phyloP scores from a whole-genome alignment of 2,888 invertebrate genomes.

The Drosophila vallismaia region DNA sequence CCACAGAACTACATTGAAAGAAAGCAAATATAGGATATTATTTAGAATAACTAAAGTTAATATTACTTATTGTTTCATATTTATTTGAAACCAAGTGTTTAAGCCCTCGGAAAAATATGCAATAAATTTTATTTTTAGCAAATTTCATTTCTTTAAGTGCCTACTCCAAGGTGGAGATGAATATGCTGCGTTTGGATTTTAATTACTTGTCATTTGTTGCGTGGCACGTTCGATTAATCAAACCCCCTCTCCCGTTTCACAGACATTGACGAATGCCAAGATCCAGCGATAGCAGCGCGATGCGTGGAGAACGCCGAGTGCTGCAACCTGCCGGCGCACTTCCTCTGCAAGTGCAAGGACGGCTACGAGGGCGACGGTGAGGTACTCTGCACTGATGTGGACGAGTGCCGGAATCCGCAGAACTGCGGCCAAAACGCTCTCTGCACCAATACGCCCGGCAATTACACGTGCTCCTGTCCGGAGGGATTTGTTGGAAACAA shows the following conservation, averaged over 20 bases:
- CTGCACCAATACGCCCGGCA: constrained; percentile 93
- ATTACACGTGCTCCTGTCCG: constrained; percentile 93
- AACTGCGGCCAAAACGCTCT: constrained; percentile 92
- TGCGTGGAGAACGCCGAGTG: constrained; percentile 97
- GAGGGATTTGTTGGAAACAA: constrained; percentile 91
- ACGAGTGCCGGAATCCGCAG: constrained; percentile 93
- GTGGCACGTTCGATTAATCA: constrained; percentile 62
- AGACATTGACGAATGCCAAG: constrained; percentile 98
- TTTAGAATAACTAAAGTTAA: too few relatives aligned
- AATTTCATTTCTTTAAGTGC: constrained; percentile 8
- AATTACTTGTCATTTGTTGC: constrained; percentile 57
- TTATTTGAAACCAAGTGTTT: too few relatives aligned
- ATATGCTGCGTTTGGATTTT: constrained; percentile 32
- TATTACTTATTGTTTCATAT: too few relatives aligned
- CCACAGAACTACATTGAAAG: constrained; percentile 20
- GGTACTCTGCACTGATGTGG: constrained; percentile 93
- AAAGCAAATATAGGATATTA: neutral
- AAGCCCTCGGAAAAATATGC: too few relatives aligned
- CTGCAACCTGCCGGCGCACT: constrained; percentile 97
- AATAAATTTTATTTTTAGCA: too few relatives aligned
- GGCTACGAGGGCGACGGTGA: constrained; percentile 97
- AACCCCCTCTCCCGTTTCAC: constrained; percentile 44
- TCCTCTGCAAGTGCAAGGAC: constrained; percentile 95
- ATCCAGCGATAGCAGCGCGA: constrained; percentile 91
- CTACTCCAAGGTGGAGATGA: constrained; percentile 26